Conservation (phyloP, 2,888 invertebrate species). For the Acanthosoma haemorrhoidale region DNA sequence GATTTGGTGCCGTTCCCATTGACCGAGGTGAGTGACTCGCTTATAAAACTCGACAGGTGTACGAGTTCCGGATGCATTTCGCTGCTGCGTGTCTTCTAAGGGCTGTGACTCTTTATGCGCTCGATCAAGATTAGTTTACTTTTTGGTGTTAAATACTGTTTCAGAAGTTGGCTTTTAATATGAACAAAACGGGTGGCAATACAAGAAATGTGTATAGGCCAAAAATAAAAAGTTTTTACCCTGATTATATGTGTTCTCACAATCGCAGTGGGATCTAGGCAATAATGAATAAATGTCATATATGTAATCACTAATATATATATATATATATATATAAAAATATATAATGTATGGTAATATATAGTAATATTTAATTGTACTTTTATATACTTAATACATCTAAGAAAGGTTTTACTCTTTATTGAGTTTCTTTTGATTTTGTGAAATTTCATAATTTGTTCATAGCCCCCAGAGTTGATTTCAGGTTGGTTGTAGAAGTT, state of each 20-base stretch:
- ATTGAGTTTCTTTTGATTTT: background rate
- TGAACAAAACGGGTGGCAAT: background rate
- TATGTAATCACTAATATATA: background rate
- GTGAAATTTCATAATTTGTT: background rate
- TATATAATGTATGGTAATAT: too few relatives aligned
- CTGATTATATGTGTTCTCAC: background rate
- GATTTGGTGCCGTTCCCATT: background rate
- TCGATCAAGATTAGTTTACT: conserved; percentile 6
- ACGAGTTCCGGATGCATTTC: conserved; percentile 13
- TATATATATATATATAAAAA: background rate
- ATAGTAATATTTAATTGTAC: background rate
- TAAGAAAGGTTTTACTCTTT: background rate
- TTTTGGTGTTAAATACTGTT: conserved; percentile 1
- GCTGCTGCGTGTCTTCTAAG: conserved; percentile 17
- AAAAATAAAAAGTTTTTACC: background rate
- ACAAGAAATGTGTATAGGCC: background rate
- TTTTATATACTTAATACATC: background rate
- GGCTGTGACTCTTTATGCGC: conserved; percentile 28
- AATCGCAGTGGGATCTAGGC: conserved; percentile 6
- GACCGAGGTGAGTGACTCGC: background rate
- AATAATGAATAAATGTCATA: background rate
- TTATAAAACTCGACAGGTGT: background rate
- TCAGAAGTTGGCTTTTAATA: background rate
- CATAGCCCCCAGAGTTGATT: background rate
- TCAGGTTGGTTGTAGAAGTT: background rate